Conservation (phyloP, 2,113 vertebrate genomes). For the Oncorhynchus gorbuscha region DNA sequence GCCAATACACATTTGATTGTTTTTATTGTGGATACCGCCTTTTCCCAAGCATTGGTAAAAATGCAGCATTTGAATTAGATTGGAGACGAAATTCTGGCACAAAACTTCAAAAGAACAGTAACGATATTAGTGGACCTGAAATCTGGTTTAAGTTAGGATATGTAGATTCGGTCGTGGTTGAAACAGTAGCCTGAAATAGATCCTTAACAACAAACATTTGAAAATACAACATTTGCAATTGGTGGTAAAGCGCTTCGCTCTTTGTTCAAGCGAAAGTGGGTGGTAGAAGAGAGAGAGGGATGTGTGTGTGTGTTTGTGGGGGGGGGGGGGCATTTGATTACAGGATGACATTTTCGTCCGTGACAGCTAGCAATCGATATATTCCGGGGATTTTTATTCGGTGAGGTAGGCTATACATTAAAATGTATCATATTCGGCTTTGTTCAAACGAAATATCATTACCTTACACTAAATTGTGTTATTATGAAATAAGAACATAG, state of each 20-base stretch:
- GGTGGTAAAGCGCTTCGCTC: constrained; percentile 52
- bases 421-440: background rate
- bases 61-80: no score
- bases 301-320: constrained; percentile 35
- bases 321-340: constrained; percentile 51
- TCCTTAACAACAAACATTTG: constrained; percentile 45
- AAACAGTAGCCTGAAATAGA: constrained; percentile 34
- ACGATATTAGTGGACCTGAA: background rate
- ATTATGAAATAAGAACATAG: background rate
- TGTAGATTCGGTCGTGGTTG: constrained; percentile 44
- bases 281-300: constrained; percentile 57
- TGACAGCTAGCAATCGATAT: constrained; percentile 52
- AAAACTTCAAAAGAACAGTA: no score
- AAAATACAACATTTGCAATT: constrained; percentile 49
- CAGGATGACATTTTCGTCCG: constrained; percentile 73
- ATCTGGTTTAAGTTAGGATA: constrained; percentile 35
- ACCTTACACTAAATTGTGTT: background rate
- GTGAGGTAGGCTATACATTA: background rate
- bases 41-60: background rate
- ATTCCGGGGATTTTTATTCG: constrained; percentile 11
- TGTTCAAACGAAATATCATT: background rate
- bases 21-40: background rate
- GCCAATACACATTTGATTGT: no score
- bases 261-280: constrained; percentile 82
- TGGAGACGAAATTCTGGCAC: no score